Base-by-base conservation (phyloP, 2,797 vertebrate species). In the Neosalanx taihuensis region DNA sequence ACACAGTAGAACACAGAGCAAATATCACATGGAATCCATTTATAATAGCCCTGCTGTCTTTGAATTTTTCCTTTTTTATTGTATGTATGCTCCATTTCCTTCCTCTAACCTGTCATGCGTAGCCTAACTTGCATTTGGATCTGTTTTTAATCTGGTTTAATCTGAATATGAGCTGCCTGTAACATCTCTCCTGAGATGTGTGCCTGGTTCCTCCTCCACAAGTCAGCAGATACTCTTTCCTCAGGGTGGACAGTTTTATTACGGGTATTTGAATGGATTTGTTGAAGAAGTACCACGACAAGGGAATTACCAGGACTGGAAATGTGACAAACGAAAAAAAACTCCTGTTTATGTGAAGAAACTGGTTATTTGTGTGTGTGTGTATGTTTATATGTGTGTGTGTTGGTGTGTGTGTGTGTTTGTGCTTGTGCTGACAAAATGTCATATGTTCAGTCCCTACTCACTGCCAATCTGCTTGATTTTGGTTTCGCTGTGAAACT, bases 161-260 rank as follows among this genome's bases (percentile, higher is more conserved):
- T 41, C 37, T 41, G 37, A 41, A 41, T 41, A 10, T 9, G 37
- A 41, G 12, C 37, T 7, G 6, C 6, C 37, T 41, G 51, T 53
- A 17, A 67, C 61, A 37, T 53, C 46, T 29, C 71, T 75, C 63
- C 63, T 51, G 61, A 62, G 10, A 53, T n/a, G 15, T 53, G 18
- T 0, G 5, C 13, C 6, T 67, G 75, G 81, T 85, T 89, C 77
- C 76, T 83, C 72, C 81, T 86, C 78, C 77, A 75, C 75, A 67
- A 65, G 68, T 88, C 82, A 72, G 37, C 71, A 37, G 87, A 84
- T 66, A 73, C 80, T 76, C 92, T 80, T 74, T 93, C 84, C 93
- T 94, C 93, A 93, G 93, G 93, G 92, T 92, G 83, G 88, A 88
- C 82, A 87, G 85, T 88, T 92, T 88, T 89, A 92, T 93, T 93